Evolutionary conservation across 1,140 invertebrate species (phyloP).

Genomic region (Nomia melanderi): DNA sequence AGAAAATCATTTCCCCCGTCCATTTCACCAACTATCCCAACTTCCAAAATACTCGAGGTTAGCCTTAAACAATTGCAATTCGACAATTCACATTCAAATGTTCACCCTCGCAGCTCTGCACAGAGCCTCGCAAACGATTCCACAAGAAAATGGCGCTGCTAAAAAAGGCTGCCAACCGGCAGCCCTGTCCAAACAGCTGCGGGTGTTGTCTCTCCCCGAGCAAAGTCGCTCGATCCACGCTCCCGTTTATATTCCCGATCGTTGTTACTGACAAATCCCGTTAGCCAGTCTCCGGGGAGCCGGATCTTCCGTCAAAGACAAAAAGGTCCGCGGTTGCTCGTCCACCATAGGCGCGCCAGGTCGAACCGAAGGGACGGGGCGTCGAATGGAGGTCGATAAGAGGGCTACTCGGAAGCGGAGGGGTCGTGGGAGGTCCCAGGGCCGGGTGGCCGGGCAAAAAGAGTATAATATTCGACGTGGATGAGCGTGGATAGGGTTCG

Average conservation of each 20-base stretch:
- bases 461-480: slow-evolving; percentile 47
- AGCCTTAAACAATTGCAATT: no score
- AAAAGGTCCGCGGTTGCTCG: background rate
- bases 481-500: background rate
- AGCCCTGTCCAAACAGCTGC: no score
- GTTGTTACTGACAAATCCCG: background rate
- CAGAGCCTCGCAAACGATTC: no score
- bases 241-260: background rate
- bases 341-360: background rate
- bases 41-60: no score
- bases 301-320: slow-evolving; percentile 1
- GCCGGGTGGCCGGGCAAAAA: slow-evolving; percentile 38
- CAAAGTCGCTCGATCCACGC: no score
- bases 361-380: background rate
- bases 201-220: no score
- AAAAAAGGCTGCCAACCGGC: no score
- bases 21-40: no score
- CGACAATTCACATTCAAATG: no score
- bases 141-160: no score
- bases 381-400: slow-evolving; percentile 58
- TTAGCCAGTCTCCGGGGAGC: background rate
- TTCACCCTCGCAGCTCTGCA: no score
- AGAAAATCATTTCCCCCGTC: no score
- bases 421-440: slow-evolving; percentile 25
- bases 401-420: slow-evolving; percentile 50